Base-by-base conservation (phyloP, 2,797 vertebrate genomes). In the Sandelia bainsii region DNA sequence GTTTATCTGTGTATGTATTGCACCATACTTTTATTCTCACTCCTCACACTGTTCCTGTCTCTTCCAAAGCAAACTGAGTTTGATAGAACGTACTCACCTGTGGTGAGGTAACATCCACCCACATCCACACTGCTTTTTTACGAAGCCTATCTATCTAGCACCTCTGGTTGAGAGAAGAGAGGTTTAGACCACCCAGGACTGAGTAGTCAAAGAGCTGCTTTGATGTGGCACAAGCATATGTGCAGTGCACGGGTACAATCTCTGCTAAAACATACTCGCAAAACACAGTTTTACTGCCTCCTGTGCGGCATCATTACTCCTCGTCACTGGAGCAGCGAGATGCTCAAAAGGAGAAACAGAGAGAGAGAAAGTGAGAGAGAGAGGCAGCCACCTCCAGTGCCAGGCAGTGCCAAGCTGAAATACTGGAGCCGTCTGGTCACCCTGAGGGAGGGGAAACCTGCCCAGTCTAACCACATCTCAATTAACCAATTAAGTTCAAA, bases 161-260 rank as follows among this genome's bases (percentile, higher is more conserved):
- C 74, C 14, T 63, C 79, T 67, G 82, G 69, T 81, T 73, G 76
- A 81, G 82, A 84, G 80, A 86, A 75, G 68, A 84, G 83, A 83
- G 77, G 68, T 77, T 81, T 56, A 62, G 94, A 92, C 94, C 94
- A 95, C 94, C 94, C 93, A 93, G 90, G 77, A 89, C 80, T 53
- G 67, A 74, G 77, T 90, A 87, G 83, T 79, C 84, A 80, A 80
- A 85, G 79, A 66, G 52, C 63, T 27, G 39, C 89, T 94, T 94
- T 94, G 90, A 95, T 94, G 94, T 94, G 94, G 93, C 77, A 63
- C 48, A 48, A 76, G 83, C 84, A 89, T 85, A 92, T 93, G 90
- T 91, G 90, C 84, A 79, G 82, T 75, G 84, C 80, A 87, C 79
- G 87, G 88, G 81, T 73, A 86, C 90, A 81, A 86, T 87, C 83